Conservation (phyloP, 2,113 vertebrate species). For the Serinus canaria region DNA sequence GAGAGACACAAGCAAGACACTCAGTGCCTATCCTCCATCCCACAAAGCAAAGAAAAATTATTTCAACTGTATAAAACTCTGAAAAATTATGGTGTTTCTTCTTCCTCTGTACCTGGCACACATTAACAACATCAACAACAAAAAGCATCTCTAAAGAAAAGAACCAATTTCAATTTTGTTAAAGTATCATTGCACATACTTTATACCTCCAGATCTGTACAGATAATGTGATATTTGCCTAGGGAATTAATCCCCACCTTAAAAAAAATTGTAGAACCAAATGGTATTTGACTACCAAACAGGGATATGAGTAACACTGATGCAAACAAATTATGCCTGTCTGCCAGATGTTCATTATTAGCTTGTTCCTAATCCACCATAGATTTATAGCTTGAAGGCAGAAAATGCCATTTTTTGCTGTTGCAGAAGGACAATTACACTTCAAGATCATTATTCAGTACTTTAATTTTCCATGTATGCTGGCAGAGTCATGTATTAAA, state of each 20-base stretch:
- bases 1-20: neutral
- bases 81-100: neutral
- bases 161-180: neutral
- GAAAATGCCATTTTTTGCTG: neutral
- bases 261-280: neutral
- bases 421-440: neutral
- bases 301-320: neutral
- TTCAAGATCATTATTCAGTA: conserved; percentile 2
- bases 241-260: neutral
- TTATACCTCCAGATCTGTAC: neutral
- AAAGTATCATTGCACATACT: neutral
- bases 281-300: neutral
- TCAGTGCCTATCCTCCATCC: neutral
- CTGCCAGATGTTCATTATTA: neutral
- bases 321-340: neutral
- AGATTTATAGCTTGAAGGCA: neutral
- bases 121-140: neutral
- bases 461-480: neutral
- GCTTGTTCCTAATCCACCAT: neutral
- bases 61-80: neutral
- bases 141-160: neutral
- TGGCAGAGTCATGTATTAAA: neutral
- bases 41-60: neutral
- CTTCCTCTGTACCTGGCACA: neutral
- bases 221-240: neutral